phyloP scores from a whole-genome alignment of 2,888 invertebrate genomes.

The Gerris lacustris region DNA sequence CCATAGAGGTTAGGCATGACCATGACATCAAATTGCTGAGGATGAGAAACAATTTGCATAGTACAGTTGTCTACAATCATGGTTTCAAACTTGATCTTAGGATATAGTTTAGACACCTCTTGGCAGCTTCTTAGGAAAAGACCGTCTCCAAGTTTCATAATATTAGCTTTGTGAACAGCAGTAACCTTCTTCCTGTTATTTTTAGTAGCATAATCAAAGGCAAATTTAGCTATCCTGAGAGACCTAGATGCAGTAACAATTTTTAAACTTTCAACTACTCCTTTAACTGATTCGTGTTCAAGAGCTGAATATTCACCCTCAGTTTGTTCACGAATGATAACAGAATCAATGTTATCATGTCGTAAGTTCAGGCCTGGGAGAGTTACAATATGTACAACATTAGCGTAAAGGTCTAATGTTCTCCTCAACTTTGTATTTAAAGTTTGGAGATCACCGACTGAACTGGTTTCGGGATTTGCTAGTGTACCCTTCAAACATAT shows the following conservation, averaged over 20 bases:
- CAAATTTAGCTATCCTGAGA: conserved; percentile 93
- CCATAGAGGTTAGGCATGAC: conserved; percentile 68
- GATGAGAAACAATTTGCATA: conserved; percentile 97
- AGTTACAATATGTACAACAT: conserved; percentile 90
- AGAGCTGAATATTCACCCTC: conserved; percentile 98
- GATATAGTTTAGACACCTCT: conserved; percentile 79
- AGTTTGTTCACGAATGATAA: conserved; percentile 94
- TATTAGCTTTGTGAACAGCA: conserved; percentile 98
- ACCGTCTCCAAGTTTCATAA: conserved; percentile 98
- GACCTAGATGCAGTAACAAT: conserved; percentile 89
- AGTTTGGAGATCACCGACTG: conserved; percentile 78
- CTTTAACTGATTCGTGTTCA: conserved; percentile 77
- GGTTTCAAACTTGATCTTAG: conserved; percentile 83
- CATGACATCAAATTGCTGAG: conserved; percentile 97
- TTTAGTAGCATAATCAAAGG: conserved; percentile 94
- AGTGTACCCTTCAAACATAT: conserved; percentile 80
- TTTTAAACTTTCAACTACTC: conserved; percentile 68
- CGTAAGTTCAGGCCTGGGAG: conserved; percentile 79
- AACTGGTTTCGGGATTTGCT: conserved; percentile 76
- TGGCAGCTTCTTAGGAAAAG: conserved; percentile 81
- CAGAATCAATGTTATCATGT: conserved; percentile 82
- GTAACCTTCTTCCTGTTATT: conserved; percentile 91
- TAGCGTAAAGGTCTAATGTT: conserved; percentile 72
- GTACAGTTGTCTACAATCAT: conserved; percentile 99
- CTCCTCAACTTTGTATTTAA: conserved; percentile 86